Evolutionary conservation across 1,140 invertebrate species (phyloP).

Genomic region (Berghia stephanieae): DNA sequence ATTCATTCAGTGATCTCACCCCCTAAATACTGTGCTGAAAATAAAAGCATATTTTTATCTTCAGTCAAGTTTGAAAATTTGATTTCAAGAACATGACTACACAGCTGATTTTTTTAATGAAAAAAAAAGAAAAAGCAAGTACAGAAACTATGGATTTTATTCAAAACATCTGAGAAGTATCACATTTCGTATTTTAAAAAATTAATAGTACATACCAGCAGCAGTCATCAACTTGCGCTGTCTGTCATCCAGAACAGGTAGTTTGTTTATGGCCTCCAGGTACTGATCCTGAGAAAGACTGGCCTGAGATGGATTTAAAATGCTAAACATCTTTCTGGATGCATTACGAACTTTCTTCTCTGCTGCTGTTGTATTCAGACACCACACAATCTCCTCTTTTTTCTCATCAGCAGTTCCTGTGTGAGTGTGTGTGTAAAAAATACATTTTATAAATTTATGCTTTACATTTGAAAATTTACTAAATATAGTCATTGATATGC

Average conservation of each 20-base stretch:
- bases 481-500: background rate
- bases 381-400: slow-evolving; percentile 78
- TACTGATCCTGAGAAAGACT: slow-evolving; percentile 71
- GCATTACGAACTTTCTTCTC: slow-evolving; percentile 87
- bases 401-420: slow-evolving; percentile 53
- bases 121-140: too few species aligned
- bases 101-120: too few species aligned
- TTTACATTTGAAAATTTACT: background rate
- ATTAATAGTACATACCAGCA: slow-evolving; percentile 44
- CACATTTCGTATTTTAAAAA: background rate
- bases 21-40: slow-evolving; percentile 52
- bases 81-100: background rate
- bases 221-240: slow-evolving; percentile 53
- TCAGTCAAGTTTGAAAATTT: background rate
- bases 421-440: slow-evolving; percentile 28
- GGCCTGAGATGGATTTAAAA: slow-evolving; percentile 50
- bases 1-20: slow-evolving; percentile 67
- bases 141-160: background rate
- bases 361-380: slow-evolving; percentile 81
- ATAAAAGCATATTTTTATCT: slow-evolving; percentile 10
- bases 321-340: slow-evolving; percentile 80
- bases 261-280: slow-evolving; percentile 48
- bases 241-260: slow-evolving; percentile 43
- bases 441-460: background rate
- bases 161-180: background rate